Evolutionary conservation across 2,888 invertebrate species (phyloP).

Genomic region (Adela reaumurella): DNA sequence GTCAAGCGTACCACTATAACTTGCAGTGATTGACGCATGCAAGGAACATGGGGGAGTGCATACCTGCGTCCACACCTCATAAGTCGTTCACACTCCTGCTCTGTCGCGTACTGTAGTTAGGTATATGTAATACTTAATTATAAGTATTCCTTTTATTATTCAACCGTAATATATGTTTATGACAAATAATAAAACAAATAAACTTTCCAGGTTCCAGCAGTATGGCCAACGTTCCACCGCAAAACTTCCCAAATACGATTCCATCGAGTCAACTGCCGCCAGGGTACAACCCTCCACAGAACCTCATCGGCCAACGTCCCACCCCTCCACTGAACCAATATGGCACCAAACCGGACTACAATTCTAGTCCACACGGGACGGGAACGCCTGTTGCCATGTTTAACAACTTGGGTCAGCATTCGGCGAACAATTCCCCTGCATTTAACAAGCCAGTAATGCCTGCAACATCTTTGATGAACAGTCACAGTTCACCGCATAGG

Average conservation of each 20-base stretch:
- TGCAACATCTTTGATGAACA: slow-evolving; percentile 19
- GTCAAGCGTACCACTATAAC: too few relatives aligned
- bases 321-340: slow-evolving; percentile 31
- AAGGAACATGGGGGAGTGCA: too few relatives aligned
- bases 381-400: slow-evolving; percentile 21
- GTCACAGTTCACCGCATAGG: slow-evolving; percentile 28
- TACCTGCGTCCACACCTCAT: too few relatives aligned
- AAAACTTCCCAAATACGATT: not conserved
- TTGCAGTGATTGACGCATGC: too few relatives aligned
- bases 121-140: too few relatives aligned
- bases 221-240: not conserved
- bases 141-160: too few relatives aligned
- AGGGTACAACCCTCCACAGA: slow-evolving; percentile 10
- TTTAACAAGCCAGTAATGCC: slow-evolving; percentile 37
- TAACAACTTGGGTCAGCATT: slow-evolving; percentile 38
- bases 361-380: slow-evolving; percentile 26
- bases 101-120: too few relatives aligned
- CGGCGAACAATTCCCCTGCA: slow-evolving; percentile 38
- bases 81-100: too few relatives aligned
- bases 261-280: not conserved
- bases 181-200: too few relatives aligned
- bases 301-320: slow-evolving; percentile 26
- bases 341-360: slow-evolving; percentile 33
- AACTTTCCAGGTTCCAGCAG: not conserved
- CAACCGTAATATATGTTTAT: too few relatives aligned